phyloP scores from a whole-genome alignment of 1,140 invertebrate species.

The Condylostylus longicornis region DNA sequence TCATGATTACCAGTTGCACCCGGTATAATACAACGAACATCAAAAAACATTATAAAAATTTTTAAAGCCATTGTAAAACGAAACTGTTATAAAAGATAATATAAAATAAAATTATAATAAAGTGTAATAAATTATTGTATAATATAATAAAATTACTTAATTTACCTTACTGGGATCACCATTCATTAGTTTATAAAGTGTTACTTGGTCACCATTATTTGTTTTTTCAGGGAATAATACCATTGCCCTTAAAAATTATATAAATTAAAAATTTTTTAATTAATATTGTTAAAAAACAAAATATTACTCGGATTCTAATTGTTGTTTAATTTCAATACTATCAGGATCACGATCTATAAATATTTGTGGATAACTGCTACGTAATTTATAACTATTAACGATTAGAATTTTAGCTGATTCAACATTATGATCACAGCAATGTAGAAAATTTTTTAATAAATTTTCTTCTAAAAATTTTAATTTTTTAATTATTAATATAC shows the following conservation, averaged over 20 bases:
- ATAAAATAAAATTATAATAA: neutral
- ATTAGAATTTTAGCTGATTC: constrained; percentile 43
- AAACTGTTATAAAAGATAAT: constrained; percentile 32
- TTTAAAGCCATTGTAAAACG: constrained; percentile 47
- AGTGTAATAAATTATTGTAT: neutral
- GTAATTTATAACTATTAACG: constrained; percentile 45
- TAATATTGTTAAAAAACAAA: too few relatives aligned
- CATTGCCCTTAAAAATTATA: too few relatives aligned
- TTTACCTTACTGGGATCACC: constrained; percentile 18
- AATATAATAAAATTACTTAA: neutral
- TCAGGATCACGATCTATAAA: constrained; percentile 46
- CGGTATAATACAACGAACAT: constrained; percentile 41
- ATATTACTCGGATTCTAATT: too few relatives aligned
- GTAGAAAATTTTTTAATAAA: too few relatives aligned
- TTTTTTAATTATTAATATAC: too few relatives aligned
- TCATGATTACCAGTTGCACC: constrained; percentile 44
- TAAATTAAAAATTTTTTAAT: too few relatives aligned
- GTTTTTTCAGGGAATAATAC: too few relatives aligned
- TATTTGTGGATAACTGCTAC: constrained; percentile 44
- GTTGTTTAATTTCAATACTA: too few relatives aligned
- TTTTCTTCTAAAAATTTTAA: too few relatives aligned
- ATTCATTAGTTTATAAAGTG: constrained; percentile 20
- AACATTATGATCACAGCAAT: constrained; percentile 35
- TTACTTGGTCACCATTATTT: too few relatives aligned
- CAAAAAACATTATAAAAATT: constrained; percentile 48